These are phyloP conservation scores for Pangasius sanitwongsei DNA, from an alignment of 2,797 vertebrate species.

Conservation along the genomic window DNA sequence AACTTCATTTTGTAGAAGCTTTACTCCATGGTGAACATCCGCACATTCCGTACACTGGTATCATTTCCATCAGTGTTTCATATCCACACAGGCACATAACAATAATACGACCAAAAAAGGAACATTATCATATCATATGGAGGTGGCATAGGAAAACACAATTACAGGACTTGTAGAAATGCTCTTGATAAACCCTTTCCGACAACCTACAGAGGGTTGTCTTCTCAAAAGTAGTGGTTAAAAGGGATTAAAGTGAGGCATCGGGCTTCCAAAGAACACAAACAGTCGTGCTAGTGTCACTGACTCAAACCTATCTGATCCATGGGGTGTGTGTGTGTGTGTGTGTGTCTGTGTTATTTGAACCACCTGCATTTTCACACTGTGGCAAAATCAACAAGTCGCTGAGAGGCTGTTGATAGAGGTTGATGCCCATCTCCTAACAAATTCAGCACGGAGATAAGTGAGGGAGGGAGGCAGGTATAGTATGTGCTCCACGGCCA, in stretches of 20 bases:
- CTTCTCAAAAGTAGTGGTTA: constrained; percentile 19
- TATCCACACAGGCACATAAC: constrained; percentile 38
- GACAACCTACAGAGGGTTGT: background rate
- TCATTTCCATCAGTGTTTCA: constrained; percentile 36
- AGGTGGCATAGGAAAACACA: constrained; percentile 11
- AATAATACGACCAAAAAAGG: background rate
- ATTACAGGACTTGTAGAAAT: background rate
- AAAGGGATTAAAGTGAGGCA: constrained; percentile 49
- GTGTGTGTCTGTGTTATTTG: constrained; percentile 56
- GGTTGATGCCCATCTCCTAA: constrained; percentile 69
- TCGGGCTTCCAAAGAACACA: constrained; percentile 62
- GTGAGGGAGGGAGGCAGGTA: constrained; percentile 34
- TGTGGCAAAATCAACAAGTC: constrained; percentile 73
- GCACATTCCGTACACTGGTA: constrained; percentile 35
- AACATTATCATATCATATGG: constrained; percentile 35
- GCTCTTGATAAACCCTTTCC: constrained; percentile 34
- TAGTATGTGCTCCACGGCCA: constrained; percentile 32
- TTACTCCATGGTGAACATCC: constrained; percentile 36
- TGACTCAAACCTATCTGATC: constrained; percentile 64
- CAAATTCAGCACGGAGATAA: constrained; percentile 66
- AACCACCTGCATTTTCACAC: constrained; percentile 73
- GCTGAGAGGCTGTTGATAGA: constrained; percentile 61
- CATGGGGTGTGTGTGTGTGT: constrained; percentile 19
- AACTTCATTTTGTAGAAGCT: constrained; percentile 26
- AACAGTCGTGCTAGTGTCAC: constrained; percentile 52